Percentiles rank a stretch among this genome's conserved stretches.
Conservation (phyloP, 2,797 vertebrate species). For the Myripristis murdjan region DNA sequence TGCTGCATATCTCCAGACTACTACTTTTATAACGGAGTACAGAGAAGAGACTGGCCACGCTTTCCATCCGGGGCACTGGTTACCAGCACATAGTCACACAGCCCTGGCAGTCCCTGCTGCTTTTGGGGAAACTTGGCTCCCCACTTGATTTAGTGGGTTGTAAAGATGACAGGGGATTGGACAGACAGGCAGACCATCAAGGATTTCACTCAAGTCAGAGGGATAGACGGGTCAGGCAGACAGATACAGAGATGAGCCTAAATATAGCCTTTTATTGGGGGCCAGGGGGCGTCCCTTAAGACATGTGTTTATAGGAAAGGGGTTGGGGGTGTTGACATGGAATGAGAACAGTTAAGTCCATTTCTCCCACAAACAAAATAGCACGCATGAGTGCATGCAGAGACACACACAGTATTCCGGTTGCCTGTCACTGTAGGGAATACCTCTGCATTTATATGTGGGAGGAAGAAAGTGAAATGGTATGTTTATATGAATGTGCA, state of each 20-base stretch:
- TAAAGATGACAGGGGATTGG: conserved; percentile 55
- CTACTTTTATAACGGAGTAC: not conserved
- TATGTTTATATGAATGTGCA: conserved; percentile 17
- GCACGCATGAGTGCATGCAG: not conserved
- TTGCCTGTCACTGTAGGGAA: conserved; percentile 31
- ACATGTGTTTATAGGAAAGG: conserved; percentile 51
- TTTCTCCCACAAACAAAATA: conserved; percentile 25
- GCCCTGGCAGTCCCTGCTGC: conserved; percentile 18
- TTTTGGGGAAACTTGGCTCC: conserved; percentile 23
- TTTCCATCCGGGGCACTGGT: not conserved
- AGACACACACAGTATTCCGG: conserved; percentile 23
- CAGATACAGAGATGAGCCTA: conserved; percentile 44
- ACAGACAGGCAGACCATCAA: conserved; percentile 27
- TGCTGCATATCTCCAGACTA: conserved; percentile 3
- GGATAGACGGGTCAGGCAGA: conserved; percentile 47
- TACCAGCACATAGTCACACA: not conserved
- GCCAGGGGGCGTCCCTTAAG: conserved; percentile 39
- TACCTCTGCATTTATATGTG: conserved; percentile 7
- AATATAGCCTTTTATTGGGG: conserved; percentile 66
- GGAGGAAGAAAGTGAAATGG: not conserved
- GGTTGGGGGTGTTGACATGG: conserved; percentile 18
- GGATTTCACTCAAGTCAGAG: conserved; percentile 58
- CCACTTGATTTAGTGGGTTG: conserved; percentile 53
- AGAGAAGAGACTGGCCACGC: no score
- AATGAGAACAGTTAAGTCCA: conserved; percentile 62